Evolutionary conservation across 2,888 invertebrate genomes (phyloP).

Genomic region (Zootermopsis nevadensis): DNA sequence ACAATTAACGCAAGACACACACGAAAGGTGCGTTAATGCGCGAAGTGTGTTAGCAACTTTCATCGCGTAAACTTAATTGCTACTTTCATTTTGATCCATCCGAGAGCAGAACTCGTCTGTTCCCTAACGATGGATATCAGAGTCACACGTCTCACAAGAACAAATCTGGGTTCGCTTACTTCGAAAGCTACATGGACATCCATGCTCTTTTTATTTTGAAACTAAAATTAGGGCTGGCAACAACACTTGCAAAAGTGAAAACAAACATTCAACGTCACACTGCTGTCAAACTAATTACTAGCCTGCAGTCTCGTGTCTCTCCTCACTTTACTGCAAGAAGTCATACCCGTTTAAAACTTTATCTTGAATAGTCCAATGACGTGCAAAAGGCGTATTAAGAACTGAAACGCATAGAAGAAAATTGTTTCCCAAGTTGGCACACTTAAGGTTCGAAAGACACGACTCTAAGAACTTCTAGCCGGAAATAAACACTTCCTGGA

Average conservation of each 20-base stretch:
- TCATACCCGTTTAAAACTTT: background rate
- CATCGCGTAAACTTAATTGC: background rate
- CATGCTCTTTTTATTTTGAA: background rate
- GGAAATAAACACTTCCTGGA: too few species aligned
- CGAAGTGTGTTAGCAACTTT: slow-evolving; percentile 9
- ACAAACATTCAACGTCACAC: background rate
- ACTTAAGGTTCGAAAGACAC: too few species aligned
- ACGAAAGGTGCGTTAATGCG: background rate
- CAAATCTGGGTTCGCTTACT: background rate
- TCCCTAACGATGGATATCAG: background rate
- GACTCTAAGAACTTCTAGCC: too few species aligned
- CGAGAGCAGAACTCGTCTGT: background rate
- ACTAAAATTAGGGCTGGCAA: background rate
- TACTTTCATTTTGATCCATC: slow-evolving; percentile 13
- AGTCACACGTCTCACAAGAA: background rate
- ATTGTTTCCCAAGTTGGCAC: too few species aligned
- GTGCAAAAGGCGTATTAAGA: too few species aligned
- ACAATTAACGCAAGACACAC: background rate
- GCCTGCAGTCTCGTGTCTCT: background rate
- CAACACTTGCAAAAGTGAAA: background rate
- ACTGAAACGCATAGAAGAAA: too few species aligned
- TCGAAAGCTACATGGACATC: background rate
- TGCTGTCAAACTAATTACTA: background rate
- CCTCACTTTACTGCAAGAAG: background rate
- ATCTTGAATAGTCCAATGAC: background rate